Conservation (phyloP, 2,888 invertebrate genomes). For the Teinopalpus imperialis region DNA sequence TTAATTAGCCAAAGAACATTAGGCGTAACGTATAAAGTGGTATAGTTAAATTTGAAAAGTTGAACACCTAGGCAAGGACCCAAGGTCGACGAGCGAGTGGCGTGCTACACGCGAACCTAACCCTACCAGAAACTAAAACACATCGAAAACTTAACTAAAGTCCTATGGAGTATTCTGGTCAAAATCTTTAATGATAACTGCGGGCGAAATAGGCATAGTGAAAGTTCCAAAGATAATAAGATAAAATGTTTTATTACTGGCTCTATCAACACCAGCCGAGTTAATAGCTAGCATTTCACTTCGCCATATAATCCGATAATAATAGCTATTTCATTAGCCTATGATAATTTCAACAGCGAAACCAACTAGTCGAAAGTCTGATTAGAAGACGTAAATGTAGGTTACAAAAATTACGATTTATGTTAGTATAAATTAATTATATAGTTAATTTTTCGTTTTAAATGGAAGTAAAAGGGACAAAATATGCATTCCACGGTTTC, state of each 20-base stretch:
- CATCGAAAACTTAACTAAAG: slow-evolving; percentile 20
- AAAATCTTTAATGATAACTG: slow-evolving; percentile 10
- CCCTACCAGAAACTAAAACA: slow-evolving; percentile 28
- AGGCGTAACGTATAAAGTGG: not conserved
- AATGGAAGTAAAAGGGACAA: no score
- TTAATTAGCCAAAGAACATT: not conserved
- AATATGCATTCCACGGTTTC: no score
- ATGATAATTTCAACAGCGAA: slow-evolving; percentile 8
- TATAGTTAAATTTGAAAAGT: slow-evolving; percentile 9
- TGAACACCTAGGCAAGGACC: slow-evolving; percentile 16
- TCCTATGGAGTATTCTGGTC: slow-evolving; percentile 8
- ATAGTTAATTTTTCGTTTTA: no score
- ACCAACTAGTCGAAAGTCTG: not conserved
- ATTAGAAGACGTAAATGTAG: no score
- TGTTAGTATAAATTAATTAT: no score
- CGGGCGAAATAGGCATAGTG: slow-evolving; percentile 18
- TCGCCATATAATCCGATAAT: slow-evolving; percentile 12
- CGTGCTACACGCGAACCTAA: slow-evolving; percentile 31
- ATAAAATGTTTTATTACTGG: slow-evolving; percentile 20
- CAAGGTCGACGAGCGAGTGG: slow-evolving; percentile 28
- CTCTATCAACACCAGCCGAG: slow-evolving; percentile 10
- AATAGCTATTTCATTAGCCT: slow-evolving; percentile 16
- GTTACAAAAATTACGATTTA: no score
- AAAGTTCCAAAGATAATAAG: slow-evolving; percentile 23
- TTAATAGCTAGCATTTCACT: slow-evolving; percentile 21